These are phyloP conservation scores for Enteromius thamalakanensis DNA, from an alignment of 2,797 vertebrate genomes.

Conservation along the genomic window DNA sequence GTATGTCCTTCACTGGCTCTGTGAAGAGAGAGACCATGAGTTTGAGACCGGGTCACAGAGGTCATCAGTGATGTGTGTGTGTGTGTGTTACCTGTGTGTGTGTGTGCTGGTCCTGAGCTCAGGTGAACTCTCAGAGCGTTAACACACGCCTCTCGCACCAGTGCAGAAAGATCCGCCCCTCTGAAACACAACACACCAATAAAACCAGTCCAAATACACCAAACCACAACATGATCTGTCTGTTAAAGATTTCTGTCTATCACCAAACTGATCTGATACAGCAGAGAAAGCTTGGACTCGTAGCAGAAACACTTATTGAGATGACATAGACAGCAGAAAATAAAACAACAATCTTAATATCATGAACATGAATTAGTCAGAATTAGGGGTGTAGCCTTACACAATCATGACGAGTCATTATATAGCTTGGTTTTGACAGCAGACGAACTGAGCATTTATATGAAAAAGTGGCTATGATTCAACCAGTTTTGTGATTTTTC, in stretches of 20 bases:
- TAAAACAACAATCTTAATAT: not conserved
- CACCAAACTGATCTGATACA: too few relatives aligned
- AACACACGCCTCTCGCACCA: conserved; percentile 91
- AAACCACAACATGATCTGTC: not conserved
- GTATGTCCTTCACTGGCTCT: conserved; percentile 74
- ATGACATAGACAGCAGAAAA: not conserved
- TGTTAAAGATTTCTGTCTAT: not conserved
- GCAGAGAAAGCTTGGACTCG: not conserved
- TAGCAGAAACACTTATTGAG: not conserved
- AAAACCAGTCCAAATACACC: not conserved
- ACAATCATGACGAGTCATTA: too few relatives aligned
- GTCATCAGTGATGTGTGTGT: too few relatives aligned
- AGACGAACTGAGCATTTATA: too few relatives aligned
- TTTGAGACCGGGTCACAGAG: not conserved
- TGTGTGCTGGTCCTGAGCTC: conserved; percentile 61
- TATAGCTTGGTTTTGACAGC: too few relatives aligned
- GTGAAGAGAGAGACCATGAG: not conserved
- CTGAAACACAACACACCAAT: conserved; percentile 65
- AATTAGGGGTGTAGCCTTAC: too few relatives aligned
- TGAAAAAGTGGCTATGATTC: too few relatives aligned
- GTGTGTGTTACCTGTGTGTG: conserved; percentile 64
- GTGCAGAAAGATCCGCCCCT: conserved; percentile 91
- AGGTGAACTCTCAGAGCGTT: conserved; percentile 84
- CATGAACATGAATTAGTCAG: too few relatives aligned
- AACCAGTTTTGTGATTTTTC: too few relatives aligned